These are phyloP conservation scores for Ellobium chinense DNA, from an alignment of 2,888 invertebrate species.

Conservation along the genomic window DNA sequence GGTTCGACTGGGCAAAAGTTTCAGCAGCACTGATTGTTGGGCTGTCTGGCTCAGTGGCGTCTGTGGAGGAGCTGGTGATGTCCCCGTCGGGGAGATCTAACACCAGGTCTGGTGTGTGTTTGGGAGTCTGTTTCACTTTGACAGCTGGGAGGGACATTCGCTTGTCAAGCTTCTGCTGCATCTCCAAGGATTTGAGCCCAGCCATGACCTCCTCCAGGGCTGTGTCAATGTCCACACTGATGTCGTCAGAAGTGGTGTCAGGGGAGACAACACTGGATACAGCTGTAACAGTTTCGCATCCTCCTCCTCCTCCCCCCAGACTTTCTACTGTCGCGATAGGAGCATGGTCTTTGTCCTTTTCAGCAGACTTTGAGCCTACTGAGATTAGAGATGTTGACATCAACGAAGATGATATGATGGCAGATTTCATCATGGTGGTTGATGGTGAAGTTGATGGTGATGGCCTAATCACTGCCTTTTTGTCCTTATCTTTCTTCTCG, in stretches of 20 bases:
- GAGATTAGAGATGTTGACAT: slow-evolving; percentile 10
- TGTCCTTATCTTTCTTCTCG: slow-evolving; percentile 15
- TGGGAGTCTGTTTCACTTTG: slow-evolving; percentile 68
- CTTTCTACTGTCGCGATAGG: not conserved
- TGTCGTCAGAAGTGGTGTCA: slow-evolving; percentile 40
- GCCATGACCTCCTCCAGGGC: slow-evolving; percentile 79
- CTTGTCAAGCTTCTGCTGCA: slow-evolving; percentile 73
- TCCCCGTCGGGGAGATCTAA: slow-evolving; percentile 76
- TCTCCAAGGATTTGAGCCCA: slow-evolving; percentile 75
- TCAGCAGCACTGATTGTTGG: slow-evolving; percentile 84
- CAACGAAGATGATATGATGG: slow-evolving; percentile 34
- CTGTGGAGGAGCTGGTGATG: slow-evolving; percentile 67
- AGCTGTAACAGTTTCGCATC: not conserved
- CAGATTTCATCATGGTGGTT: slow-evolving; percentile 32
- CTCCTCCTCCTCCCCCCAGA: not conserved
- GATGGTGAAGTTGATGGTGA: slow-evolving; percentile 38
- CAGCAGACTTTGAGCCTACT: slow-evolving; percentile 9
- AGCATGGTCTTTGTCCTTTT: slow-evolving; percentile 11
- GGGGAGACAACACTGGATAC: slow-evolving; percentile 1
- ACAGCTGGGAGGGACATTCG: slow-evolving; percentile 69
- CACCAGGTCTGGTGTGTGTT: slow-evolving; percentile 78
- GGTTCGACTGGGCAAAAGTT: slow-evolving; percentile 88
- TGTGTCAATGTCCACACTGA: slow-evolving; percentile 73
- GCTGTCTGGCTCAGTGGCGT: slow-evolving; percentile 69
- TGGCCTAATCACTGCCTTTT: slow-evolving; percentile 5